Percentiles rank a stretch among this genome's conserved stretches.
Evolutionary conservation across 1,140 invertebrate species (phyloP).

Genomic region (Cherax destructor): DNA sequence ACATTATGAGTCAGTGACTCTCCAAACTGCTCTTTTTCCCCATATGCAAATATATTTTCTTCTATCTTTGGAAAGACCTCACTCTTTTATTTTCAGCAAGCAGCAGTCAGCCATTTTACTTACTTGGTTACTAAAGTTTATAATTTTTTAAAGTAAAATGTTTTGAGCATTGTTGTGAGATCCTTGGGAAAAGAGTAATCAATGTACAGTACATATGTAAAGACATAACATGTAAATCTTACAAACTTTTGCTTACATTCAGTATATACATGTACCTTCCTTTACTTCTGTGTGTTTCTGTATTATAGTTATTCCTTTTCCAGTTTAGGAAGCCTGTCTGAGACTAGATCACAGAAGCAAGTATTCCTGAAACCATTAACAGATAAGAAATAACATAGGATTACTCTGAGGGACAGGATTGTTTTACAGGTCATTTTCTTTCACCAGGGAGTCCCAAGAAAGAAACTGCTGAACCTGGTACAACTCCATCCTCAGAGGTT

Average conservation of each 20-base stretch:
- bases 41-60: too few relatives aligned
- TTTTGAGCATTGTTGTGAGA: too few relatives aligned
- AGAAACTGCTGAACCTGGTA: conserved; percentile 45
- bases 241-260: not conserved
- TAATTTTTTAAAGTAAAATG: too few relatives aligned
- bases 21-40: too few relatives aligned
- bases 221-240: too few relatives aligned
- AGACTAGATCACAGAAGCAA: not conserved
- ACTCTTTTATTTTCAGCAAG: too few relatives aligned
- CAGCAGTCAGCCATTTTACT: too few relatives aligned
- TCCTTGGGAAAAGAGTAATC: too few relatives aligned
- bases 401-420: not conserved
- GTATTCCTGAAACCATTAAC: not conserved
- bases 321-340: not conserved
- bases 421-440: not conserved
- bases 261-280: not conserved
- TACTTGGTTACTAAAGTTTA: too few relatives aligned
- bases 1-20: too few relatives aligned
- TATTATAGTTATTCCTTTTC: not conserved
- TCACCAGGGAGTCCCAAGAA: conserved; percentile 67
- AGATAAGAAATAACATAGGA: not conserved
- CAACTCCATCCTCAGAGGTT: not conserved
- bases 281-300: not conserved
- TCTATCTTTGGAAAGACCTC: too few relatives aligned
- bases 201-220: too few relatives aligned